Evolutionary conservation across 2,797 vertebrate species (phyloP), one percentile per base, ranked within the genome.

Genomic region (Rhynchonycteris naso): DNA sequence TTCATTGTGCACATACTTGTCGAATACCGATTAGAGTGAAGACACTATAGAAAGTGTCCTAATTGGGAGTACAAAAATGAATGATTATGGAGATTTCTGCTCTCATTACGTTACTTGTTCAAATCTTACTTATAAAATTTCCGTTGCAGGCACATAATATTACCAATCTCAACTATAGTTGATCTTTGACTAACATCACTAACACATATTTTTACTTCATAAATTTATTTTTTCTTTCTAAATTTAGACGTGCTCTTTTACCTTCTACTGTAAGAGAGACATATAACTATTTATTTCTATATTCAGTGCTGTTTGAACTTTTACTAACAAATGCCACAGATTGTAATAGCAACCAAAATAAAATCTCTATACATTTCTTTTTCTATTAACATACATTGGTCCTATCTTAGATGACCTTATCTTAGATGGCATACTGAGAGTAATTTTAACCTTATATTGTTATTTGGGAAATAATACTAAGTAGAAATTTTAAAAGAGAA

Each of bases 1-100:
- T 93, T 96, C 74, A 86, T 63, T 87, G 94, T 95, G 52, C 61
- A 95, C 89, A 93, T 88, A 85, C 90, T 92, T 90, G 79, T 79
- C 75, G 90, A 93, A 52, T 88, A 52, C 79, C 63, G 68, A 22
- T 93, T 89, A 61, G 21, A 74, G 26, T 72, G 72, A 91, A 95
- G 91, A 58, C 7, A 21, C 15, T n/a, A 5, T 26, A 15, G 28
- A 79, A 58, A 58, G 13, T 71, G 13, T n/a, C 52, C 56, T 83
- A 75, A 75, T 26, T 85, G 78, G 52, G 8, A 84, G 14, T 63
- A 26, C 28, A 75, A 47, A 76, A 58, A 88, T 78, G 84, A 88
- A 76, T 54, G 63, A 18, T 69, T 56, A 65, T n/a, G 30, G 50
- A 76, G 78, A 58, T 54, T 56, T 88, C 68, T 90, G 80, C 30